Evolutionary conservation across 2,888 invertebrate species (phyloP).

Genomic region (Cacoxenus indagator): DNA sequence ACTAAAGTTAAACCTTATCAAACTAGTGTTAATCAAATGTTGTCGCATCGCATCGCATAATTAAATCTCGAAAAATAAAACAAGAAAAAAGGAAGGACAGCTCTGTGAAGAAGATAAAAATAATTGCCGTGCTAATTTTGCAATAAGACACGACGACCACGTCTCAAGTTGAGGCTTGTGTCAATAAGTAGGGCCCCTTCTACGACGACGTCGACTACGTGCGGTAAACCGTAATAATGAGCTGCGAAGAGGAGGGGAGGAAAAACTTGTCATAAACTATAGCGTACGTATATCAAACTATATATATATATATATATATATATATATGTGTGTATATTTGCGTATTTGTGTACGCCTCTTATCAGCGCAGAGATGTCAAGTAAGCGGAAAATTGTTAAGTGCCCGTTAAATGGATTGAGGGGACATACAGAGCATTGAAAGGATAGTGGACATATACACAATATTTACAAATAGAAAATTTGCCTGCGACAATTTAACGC

Average conservation of each 20-base stretch:
- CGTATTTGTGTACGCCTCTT: background rate
- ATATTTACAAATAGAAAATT: background rate
- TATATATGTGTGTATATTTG: background rate
- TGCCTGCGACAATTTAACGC: conserved; percentile 1
- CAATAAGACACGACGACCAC: background rate
- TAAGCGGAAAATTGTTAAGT: background rate
- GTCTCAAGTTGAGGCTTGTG: background rate
- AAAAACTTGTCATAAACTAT: background rate
- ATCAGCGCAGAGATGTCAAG: background rate
- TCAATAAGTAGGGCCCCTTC: too few relatives aligned
- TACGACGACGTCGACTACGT: background rate
- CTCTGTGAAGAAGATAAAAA: background rate
- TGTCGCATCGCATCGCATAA: too few relatives aligned
- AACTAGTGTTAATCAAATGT: too few relatives aligned
- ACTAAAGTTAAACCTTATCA: too few relatives aligned
- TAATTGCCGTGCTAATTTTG: background rate
- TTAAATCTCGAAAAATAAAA: too few relatives aligned
- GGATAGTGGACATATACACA: background rate
- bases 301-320: background rate
- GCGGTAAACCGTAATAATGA: background rate
- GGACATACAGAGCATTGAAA: background rate
- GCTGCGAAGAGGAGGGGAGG: too few relatives aligned
- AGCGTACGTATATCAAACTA: background rate
- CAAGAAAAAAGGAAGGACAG: too few relatives aligned
- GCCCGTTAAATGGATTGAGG: background rate